Evolutionary conservation across 2,888 invertebrate species (phyloP), one percentile per base, ranked within the genome.

Genomic region (Scelioninae gen. 2): DNA sequence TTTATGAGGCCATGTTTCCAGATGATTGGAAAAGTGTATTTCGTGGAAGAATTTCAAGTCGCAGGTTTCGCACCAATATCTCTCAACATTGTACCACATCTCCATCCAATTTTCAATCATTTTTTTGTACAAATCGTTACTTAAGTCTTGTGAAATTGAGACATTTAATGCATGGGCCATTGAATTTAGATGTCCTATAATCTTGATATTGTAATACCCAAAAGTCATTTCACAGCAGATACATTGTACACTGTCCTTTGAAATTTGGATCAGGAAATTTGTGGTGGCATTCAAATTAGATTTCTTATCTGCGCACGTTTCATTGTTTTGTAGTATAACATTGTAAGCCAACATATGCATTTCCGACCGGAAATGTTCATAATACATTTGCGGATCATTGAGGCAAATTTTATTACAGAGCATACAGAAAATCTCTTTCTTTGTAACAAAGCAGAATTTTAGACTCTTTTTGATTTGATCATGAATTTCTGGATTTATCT

Each of bases 21-120:
- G 10, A 5, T 73, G 73, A 9, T 73, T 67, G 0, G 67, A 67
- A 22, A 67, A 73, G 16, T 73, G 53, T 2, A 73, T 67, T 11
- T 73, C 73, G 18, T 73, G 61, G 39, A 57, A 67, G 13, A 67
- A 73, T 13, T 73, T 67, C 3, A 57, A 7, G 6, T 73, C 57
- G 35, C 73, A 73, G 0, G 73, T 43, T 9, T 67, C 61, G 53
- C 82, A 82, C 67, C 74, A 69, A 52, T 67, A 82, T 16, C 75
- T 67, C n/a, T 80, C 76, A n/a, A 81, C 76, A 48, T 64, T 77
- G 25, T 80, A 82, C 79, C 80, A 82, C 10, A 61, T 10, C 7
- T 74, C 61, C 2, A 52, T 35, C 4, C 72, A 19, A 13, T 60
- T 61, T 2, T 64, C 53, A 0, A 7, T 16, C 10, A 73, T 46